Conservation (phyloP, 2,113 vertebrate genomes). For the Xerus inauris region DNA sequence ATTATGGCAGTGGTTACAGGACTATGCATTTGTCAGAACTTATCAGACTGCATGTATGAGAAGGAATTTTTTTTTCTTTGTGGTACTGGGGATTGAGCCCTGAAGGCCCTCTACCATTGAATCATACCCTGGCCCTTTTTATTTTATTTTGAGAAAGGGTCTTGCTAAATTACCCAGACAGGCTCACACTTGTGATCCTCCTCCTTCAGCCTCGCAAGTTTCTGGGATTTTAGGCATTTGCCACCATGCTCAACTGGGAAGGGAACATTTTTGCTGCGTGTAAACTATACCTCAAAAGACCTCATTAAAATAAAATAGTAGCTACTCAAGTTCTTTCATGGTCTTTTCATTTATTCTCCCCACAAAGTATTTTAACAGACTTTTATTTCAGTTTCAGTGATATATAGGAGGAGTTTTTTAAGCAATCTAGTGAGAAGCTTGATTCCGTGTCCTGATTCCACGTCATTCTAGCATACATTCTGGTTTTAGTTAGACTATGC, state of each 20-base stretch:
- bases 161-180: too few relatives aligned
- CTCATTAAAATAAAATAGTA: neutral
- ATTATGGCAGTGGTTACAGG: neutral
- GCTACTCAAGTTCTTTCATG: neutral
- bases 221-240: too few relatives aligned
- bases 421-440: neutral
- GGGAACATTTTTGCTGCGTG: neutral
- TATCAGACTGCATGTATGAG: conserved; percentile 11
- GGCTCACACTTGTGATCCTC: too few relatives aligned
- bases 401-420: neutral
- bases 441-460: neutral
- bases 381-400: neutral
- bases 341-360: neutral
- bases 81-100: too few relatives aligned
- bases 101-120: too few relatives aligned
- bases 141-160: too few relatives aligned
- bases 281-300: neutral
- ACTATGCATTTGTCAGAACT: neutral
- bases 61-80: neutral
- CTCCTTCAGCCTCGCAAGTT: too few relatives aligned
- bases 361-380: neutral
- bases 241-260: too few relatives aligned
- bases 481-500: neutral
- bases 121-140: too few relatives aligned
- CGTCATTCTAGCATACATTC: too few relatives aligned